Evolutionary conservation across 2,113 vertebrate genomes (phyloP), one percentile per base, ranked within the genome.

Genomic region (Grammomys surdaster): DNA sequence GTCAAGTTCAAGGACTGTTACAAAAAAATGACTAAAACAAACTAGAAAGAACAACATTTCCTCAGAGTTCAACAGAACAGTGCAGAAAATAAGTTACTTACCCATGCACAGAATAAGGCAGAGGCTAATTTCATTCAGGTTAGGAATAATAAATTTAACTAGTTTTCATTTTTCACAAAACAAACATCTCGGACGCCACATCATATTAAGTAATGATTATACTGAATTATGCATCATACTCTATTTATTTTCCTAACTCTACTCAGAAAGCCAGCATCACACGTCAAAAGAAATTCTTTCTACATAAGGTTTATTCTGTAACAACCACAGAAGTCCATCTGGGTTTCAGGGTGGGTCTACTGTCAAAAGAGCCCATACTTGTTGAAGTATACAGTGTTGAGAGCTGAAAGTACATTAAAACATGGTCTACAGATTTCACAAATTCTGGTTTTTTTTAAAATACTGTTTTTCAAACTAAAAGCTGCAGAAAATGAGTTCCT

Each of bases 31-130:
- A 98, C 97, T 97, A 97, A 98, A 98, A 98, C 84, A 98, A 95
- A 98, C 97, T 98, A 69, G 95, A 96, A 97, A 97, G 36, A 95
- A 97, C 97, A 94, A 97, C 97, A 96, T 97, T 98, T 98, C 97
- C n/a, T 67, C 98, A 98, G 97, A 89, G 94, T 98, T 98, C 98
- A 98, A 98, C 84, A 96, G 98, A 99, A 98, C 98, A 98, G 99
- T 98, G 97, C 98, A 98, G 98, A 99, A 99, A 73, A 99, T 97
- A 98, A 98, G 97, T 98, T 98, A 99, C 98, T 98, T 99, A 99
- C 98, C 98, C 99, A 99, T 99, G 99, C 99, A 99, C 98, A 97
- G 98, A 98, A 98, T 99, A 99, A 99, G 99, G 99, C 99, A 99
- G 98, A 98, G 99, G 99, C 99, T 99, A 99, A 98, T 98, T 89